A percentile compares a stretch with the other conserved stretches of the same genome.
Evolutionary conservation across 2,113 vertebrate species (phyloP).

Genomic region (Emydura subglobosa): DNA sequence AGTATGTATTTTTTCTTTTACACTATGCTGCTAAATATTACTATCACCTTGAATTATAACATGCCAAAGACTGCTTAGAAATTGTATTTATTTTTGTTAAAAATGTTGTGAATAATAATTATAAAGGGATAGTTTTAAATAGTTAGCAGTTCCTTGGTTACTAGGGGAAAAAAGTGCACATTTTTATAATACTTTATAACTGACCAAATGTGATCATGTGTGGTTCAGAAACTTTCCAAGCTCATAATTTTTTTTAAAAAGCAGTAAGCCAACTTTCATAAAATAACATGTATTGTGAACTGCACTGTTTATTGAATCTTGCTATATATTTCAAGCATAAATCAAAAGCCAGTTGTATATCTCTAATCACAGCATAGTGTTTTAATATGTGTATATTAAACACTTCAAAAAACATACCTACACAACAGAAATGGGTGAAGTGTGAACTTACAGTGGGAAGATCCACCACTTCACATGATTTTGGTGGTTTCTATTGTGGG

Average conservation of each 20-base stretch:
- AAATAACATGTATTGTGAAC: conserved; percentile 37
- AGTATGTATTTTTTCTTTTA: conserved; percentile 57
- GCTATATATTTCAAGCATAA: conserved; percentile 20
- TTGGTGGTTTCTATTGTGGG: background rate
- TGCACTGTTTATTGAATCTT: conserved; percentile 38
- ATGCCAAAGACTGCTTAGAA: conserved; percentile 78
- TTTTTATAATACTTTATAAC: conserved; percentile 66
- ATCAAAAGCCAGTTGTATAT: conserved; percentile 4
- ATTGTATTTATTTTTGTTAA: conserved; percentile 74
- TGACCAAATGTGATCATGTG: conserved; percentile 65
- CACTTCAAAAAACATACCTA: background rate
- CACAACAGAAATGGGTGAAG: background rate
- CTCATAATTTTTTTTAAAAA: background rate
- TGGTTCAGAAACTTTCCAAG: conserved; percentile 36
- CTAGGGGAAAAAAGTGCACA: conserved; percentile 69
- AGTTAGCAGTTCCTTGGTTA: conserved; percentile 67
- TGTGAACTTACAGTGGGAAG: conserved; percentile 18
- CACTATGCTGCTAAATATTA: conserved; percentile 67
- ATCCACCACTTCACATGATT: background rate
- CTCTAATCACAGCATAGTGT: conserved; percentile 20
- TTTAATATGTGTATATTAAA: background rate
- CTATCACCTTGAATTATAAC: conserved; percentile 66
- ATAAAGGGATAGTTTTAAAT: conserved; percentile 68
- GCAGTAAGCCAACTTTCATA: conserved; percentile 23
- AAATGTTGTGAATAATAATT: conserved; percentile 68